phyloP scores from a whole-genome alignment of 2,113 vertebrate species.

The Passer montanus region DNA sequence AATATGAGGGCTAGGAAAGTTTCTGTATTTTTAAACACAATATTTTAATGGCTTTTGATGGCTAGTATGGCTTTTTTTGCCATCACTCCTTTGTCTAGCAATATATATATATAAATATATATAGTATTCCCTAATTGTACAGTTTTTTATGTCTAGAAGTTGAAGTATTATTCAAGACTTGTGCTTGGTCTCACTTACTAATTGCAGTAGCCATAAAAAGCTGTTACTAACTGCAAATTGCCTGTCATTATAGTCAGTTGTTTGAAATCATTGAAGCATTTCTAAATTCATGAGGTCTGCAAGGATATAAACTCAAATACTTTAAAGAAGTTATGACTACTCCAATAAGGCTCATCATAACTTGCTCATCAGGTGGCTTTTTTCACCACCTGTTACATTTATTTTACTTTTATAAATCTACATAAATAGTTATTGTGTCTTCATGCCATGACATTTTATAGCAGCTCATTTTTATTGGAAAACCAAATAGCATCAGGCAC shows the following conservation, averaged over 20 bases:
- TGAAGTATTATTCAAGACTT: slow-evolving; percentile 37
- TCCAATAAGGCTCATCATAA: not conserved
- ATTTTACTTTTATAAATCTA: not conserved
- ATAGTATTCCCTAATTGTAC: not conserved
- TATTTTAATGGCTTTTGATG: not conserved
- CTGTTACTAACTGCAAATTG: slow-evolving; percentile 41
- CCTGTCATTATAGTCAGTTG: slow-evolving; percentile 28
- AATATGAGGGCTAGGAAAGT: not conserved
- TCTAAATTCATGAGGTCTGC: slow-evolving; percentile 33
- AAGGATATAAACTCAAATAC: slow-evolving; percentile 20
- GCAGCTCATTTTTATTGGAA: not conserved
- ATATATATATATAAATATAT: not conserved
- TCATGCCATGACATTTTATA: not conserved
- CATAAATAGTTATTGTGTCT: not conserved
- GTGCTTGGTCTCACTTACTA: slow-evolving; percentile 28
- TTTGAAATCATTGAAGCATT: slow-evolving; percentile 51
- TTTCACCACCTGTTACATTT: not conserved
- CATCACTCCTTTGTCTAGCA: not conserved
- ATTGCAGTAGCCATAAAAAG: slow-evolving; percentile 54
- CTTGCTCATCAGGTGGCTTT: not conserved
- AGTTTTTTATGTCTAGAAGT: not conserved
- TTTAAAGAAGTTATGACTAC: slow-evolving; percentile 27
- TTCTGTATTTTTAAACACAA: not conserved
- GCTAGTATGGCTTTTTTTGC: not conserved
- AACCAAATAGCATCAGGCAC: not conserved